Conservation (phyloP, 2,113 vertebrate genomes). For the Bubo blakistoni region DNA sequence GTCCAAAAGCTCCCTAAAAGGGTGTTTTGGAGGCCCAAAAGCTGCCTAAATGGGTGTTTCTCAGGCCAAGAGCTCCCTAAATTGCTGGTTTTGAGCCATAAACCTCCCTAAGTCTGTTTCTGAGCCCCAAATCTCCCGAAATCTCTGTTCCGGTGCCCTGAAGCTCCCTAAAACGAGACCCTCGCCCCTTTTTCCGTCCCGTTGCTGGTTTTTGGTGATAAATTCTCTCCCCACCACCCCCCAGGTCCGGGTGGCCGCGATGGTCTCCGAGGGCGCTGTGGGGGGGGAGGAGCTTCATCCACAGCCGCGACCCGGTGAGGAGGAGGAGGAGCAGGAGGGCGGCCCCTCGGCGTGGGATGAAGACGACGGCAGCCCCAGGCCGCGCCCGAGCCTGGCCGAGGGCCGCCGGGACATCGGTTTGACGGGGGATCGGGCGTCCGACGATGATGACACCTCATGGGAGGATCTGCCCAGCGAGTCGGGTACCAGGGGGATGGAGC, state of each 20-base stretch:
- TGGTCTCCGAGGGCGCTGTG: neutral
- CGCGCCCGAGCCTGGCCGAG: too few relatives aligned
- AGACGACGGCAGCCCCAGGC: neutral
- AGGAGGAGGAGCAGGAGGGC: neutral
- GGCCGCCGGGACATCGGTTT: too few relatives aligned
- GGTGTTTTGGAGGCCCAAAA: too few relatives aligned
- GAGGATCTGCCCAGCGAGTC: too few relatives aligned
- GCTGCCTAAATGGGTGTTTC: too few relatives aligned
- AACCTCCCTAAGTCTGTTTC: neutral
- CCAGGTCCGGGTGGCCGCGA: too few relatives aligned
- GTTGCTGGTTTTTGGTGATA: neutral
- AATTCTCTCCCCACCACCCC: accelerated
- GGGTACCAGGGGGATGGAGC: too few relatives aligned
- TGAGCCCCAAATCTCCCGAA: neutral
- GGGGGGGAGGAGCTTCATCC: neutral
- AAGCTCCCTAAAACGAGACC: neutral
- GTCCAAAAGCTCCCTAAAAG: too few relatives aligned
- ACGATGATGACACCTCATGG: too few relatives aligned
- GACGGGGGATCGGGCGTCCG: too few relatives aligned
- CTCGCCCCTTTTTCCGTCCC: too few relatives aligned
- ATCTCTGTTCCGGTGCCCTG: neutral
- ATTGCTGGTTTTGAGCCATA: neutral
- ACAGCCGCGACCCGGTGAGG: neutral
- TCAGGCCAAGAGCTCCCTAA: too few relatives aligned
- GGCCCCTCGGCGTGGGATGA: accelerated